A percentile compares a stretch with the other conserved stretches of the same genome.
These are phyloP conservation scores for Berghia stephanieae DNA, from an alignment of 1,140 invertebrate species.

Conservation along the genomic window DNA sequence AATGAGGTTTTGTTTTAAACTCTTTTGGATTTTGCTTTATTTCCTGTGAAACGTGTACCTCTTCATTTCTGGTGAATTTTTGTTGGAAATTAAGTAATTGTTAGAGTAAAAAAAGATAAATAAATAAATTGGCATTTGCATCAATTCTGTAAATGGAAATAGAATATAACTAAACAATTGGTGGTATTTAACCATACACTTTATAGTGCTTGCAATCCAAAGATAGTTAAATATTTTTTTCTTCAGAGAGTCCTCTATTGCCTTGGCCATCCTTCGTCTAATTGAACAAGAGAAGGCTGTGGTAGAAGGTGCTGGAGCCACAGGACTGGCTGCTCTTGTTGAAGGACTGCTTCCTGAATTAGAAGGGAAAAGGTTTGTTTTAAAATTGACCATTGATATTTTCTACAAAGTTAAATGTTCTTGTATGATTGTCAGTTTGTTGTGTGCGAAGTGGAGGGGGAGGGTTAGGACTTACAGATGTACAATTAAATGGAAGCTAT, in stretches of 20 bases:
- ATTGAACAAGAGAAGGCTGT: slow-evolving; percentile 92
- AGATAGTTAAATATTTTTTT: background rate
- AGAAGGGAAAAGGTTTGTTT: slow-evolving; percentile 81
- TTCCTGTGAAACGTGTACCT: too few relatives aligned
- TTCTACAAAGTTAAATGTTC: background rate
- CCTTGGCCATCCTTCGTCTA: slow-evolving; percentile 85
- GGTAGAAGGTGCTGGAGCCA: slow-evolving; percentile 89
- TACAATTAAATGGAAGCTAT: too few relatives aligned
- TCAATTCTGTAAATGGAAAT: background rate
- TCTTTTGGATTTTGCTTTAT: too few relatives aligned
- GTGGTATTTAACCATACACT: background rate
- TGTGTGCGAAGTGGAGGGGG: background rate
- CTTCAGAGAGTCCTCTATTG: slow-evolving; percentile 75
- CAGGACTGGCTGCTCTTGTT: slow-evolving; percentile 86
- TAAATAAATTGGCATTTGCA: background rate
- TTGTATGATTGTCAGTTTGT: background rate
- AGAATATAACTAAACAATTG: background rate
- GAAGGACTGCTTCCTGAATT: slow-evolving; percentile 84
- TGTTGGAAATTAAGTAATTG: too few relatives aligned
- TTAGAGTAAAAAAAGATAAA: too few relatives aligned
- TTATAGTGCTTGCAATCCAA: background rate
- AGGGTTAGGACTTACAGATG: background rate
- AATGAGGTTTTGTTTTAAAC: too few relatives aligned
- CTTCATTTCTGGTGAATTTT: too few relatives aligned
- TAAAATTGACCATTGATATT: too few relatives aligned